Base-by-base conservation (phyloP, 2,888 invertebrate species). In the Taphrorychus bicolor region DNA sequence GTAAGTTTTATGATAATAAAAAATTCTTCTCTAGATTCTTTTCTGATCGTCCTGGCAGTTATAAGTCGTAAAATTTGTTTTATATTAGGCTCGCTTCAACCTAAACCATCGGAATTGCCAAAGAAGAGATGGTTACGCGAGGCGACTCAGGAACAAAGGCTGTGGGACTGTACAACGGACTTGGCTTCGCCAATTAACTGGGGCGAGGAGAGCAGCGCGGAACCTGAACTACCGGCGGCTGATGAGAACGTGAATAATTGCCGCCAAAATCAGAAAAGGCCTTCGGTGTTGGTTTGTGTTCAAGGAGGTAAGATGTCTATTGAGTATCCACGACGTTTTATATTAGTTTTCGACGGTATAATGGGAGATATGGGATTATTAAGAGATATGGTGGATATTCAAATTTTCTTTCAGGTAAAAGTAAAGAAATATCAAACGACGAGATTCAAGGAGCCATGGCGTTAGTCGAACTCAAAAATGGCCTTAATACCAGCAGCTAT, bases 41-140 rank as follows among this genome's bases (percentile, higher is more conserved):
- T 11, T 14, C 14, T 45, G 18, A 45, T 42, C 4, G 45, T 42
- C 5, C 18, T 45, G 14, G 1, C 14, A 7, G 14, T n/a, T 1
- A 17, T 7, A n/a, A 7, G 32, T 51, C 16, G 17, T 21, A 58
- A 16, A 18, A 40, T 41, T 17, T 58, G n/a, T n/a, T n/a, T 32
- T 32, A 32, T 32, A 32, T 32, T 23, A 70, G 70, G 70, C 60
- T 73, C 73, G 7, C 72, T 71, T 14, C 71, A 71, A 66, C 56
- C 65, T 22, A 68, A 71, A 22, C 73, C 73, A 24, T 75, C 75
- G 5, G 76, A 77, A 65, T 67, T 77, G 71, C 87, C 87, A 16
- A 88, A 88, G 76, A 87, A 87, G 75, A 82, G 87, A 18, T 88
- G 87, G 87, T 76, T 88, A 11, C 80, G 86, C 1, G 87, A 87